Base-by-base conservation (phyloP, 2,888 invertebrate species). In the Standfussiana lucernea region DNA sequence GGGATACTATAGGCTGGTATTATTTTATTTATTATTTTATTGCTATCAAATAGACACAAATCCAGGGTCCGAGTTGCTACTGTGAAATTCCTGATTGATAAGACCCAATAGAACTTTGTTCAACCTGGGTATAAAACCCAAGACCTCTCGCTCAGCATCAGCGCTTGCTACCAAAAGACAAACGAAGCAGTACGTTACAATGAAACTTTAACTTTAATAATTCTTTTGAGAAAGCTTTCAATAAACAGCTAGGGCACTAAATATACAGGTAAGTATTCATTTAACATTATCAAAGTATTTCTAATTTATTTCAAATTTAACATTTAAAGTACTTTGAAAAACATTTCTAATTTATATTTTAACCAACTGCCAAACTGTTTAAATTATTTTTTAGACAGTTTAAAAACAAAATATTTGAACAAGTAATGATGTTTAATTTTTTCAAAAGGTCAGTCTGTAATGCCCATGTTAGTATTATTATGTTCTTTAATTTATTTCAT, bases 311-410 rank as follows among this genome's bases (percentile, higher is more conserved):
- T 53, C 53, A 73, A 73, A 70, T 64, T 5, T 70, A 75, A 68
- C 13, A 50, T 66, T 75, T 50, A 35, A 65, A 75, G 59, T 70
- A 53, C 62, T 75, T 65, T 6, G 11, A 13, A 72, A 50, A 50
- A 80, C 68, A 61, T 74, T 83, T 74, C 68, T 62, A 72, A 80
- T 76, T 80, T 69, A 83, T 62, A 83, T 68, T 83, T 76, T n/a
- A 37, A 67, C 61, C 42, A 68, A 80, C 64, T 69, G 47, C 37
- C 35, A 71, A 68, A 79, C 37, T 56, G 67, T 65, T 76, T 47
- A 35, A 73, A 74, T 77, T 69, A 71, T 72, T 65, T 72, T 81
- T 70, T 62, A 4, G 65, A 42, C 61, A 28, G 73, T 47, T 68
- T 40, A 47, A 59, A 59, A 62, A 37, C 18, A 40, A 77, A 53